Evolutionary conservation across 2,797 vertebrate genomes (phyloP).

Genomic region (Apogon hyalosoma): DNA sequence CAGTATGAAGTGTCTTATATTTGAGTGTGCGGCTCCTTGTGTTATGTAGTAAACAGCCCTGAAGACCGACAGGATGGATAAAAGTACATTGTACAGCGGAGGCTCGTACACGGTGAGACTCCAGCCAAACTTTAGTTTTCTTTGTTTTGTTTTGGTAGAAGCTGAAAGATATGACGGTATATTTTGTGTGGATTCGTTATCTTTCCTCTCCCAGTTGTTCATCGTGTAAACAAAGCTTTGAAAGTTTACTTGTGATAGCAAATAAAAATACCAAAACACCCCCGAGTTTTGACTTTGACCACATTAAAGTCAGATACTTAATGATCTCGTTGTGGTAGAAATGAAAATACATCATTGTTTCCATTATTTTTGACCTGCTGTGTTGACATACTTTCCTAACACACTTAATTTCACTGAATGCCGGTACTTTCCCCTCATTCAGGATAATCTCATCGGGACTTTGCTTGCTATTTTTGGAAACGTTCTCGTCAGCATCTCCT

Average conservation of each 20-base stretch:
- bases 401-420: neutral
- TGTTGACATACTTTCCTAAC: neutral
- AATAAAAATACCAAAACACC: neutral
- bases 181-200: neutral
- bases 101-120: conserved; percentile 79
- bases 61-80: conserved; percentile 51
- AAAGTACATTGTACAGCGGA: conserved; percentile 12
- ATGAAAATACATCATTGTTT: neutral
- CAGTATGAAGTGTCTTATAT: conserved; percentile 1
- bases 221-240: neutral
- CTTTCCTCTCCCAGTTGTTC: neutral
- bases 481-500: conserved; percentile 92
- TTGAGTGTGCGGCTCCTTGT: neutral
- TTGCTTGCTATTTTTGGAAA: conserved; percentile 96
- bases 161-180: neutral
- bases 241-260: neutral
- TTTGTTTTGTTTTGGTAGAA: neutral
- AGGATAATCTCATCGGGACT: conserved; percentile 97
- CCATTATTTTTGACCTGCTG: too few species aligned
- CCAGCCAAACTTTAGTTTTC: neutral
- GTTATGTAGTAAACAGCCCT: neutral
- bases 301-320: neutral
- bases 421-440: conserved; percentile 7
- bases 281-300: too few species aligned
- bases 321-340: too few species aligned